Percentiles rank a stretch among this genome's conserved stretches.
Evolutionary conservation across 2,113 vertebrate species (phyloP).

Genomic region (Dascyllus trimaculatus): DNA sequence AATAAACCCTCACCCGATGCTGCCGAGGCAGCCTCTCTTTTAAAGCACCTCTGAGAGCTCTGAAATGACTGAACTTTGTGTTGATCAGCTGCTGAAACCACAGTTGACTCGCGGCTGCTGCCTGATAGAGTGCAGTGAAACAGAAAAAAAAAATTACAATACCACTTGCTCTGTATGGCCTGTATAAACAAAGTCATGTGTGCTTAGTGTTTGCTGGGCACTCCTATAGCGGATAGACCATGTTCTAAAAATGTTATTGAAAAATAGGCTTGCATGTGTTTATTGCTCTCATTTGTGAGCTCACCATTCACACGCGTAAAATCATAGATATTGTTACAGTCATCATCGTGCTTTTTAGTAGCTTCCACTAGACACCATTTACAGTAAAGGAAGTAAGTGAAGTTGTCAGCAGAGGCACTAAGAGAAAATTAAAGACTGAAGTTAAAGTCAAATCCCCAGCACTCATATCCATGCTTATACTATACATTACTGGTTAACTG

Average conservation of each 20-base stretch:
- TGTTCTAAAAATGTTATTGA: not conserved
- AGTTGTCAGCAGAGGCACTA: constrained; percentile 34
- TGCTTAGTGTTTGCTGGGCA: constrained; percentile 4
- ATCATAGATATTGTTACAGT: constrained; percentile 21
- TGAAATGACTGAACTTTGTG: constrained; percentile 63
- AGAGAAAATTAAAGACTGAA: constrained; percentile 55
- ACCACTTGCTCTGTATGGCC: constrained; percentile 15
- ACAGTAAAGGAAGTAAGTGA: constrained; percentile 40
- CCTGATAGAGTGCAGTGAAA: constrained; percentile 43
- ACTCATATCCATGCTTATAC: constrained; percentile 47
- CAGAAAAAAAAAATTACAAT: constrained; percentile 10
- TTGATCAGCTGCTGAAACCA: constrained; percentile 69
- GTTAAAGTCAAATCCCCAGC: constrained; percentile 48
- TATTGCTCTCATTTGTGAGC: constrained; percentile 1
- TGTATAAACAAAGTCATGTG: constrained; percentile 10
- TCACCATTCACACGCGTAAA: constrained; percentile 15
- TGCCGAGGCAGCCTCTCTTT: constrained; percentile 59
- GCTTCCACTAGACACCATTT: constrained; percentile 25
- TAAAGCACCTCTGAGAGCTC: constrained; percentile 66
- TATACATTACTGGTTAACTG: constrained; percentile 66
- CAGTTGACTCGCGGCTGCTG: constrained; percentile 64
- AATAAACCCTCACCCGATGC: constrained; percentile 71
- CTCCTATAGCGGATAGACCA: not conserved
- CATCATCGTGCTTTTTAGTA: constrained; percentile 22
- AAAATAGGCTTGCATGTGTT: not conserved